phyloP scores from a whole-genome alignment of 2,113 vertebrate species.

The Thunnus thynnus region DNA sequence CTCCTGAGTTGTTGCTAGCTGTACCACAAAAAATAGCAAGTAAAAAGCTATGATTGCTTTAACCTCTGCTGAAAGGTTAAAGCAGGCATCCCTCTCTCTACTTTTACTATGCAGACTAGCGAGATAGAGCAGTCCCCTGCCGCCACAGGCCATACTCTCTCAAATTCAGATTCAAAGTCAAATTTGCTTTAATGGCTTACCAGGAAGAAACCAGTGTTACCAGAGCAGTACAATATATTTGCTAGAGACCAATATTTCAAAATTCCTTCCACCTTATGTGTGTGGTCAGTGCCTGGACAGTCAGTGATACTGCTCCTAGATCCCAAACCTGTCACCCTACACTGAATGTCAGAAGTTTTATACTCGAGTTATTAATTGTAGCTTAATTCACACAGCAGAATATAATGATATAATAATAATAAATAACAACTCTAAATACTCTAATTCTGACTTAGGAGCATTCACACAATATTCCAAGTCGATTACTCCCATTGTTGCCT shows the following conservation, averaged over 20 bases:
- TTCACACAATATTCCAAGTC: neutral
- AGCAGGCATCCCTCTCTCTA: constrained; percentile 63
- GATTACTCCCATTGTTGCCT: neutral
- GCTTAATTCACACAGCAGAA: neutral
- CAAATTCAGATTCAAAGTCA: constrained; percentile 70
- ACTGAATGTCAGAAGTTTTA: neutral
- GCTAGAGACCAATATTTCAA: constrained; percentile 51
- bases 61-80: constrained; percentile 76
- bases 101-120: constrained; percentile 84
- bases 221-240: constrained; percentile 45
- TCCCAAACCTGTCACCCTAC: neutral
- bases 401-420: neutral
- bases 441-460: too few relatives aligned
- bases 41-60: constrained; percentile 27
- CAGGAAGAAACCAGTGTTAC: constrained; percentile 45
- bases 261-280: constrained; percentile 23
- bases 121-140: constrained; percentile 51
- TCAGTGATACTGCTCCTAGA: neutral
- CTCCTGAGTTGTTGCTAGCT: constrained; percentile 21
- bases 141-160: constrained; percentile 69
- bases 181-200: constrained; percentile 65
- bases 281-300: neutral
- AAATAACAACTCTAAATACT: neutral
- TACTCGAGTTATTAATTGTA: neutral
- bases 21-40: constrained; percentile 13